phyloP scores from a whole-genome alignment of 2,888 invertebrate species.

The Diploptera punctata region DNA sequence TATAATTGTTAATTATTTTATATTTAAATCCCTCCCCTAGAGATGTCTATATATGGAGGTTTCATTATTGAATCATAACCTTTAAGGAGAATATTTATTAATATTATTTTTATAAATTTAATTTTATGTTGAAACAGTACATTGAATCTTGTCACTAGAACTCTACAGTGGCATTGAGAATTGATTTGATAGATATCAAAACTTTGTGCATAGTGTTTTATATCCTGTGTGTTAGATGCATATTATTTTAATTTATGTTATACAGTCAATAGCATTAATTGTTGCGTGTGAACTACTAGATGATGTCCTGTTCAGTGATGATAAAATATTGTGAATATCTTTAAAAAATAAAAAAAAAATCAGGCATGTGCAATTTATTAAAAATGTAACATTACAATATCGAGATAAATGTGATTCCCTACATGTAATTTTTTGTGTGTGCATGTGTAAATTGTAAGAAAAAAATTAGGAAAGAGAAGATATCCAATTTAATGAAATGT shows the following conservation, averaged over 20 bases:
- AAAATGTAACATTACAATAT: neutral
- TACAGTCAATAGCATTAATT: conserved; percentile 8
- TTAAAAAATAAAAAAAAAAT: neutral
- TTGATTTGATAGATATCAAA: neutral
- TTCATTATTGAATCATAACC: no score
- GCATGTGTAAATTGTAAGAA: conserved; percentile 4
- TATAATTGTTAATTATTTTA: no score
- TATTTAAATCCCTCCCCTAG: no score
- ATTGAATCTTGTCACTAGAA: neutral
- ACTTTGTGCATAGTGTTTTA: neutral
- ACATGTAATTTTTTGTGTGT: conserved; percentile 13
- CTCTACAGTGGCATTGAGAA: neutral
- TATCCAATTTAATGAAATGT: conserved; percentile 23
- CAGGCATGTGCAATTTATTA: conserved; percentile 33
- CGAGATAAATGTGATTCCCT: conserved; percentile 27
- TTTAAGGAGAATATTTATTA: no score
- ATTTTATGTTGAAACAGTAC: no score
- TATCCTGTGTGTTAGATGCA: neutral
- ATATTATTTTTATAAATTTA: no score
- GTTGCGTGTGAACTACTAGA: conserved; percentile 20
- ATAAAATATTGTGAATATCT: neutral
- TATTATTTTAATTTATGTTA: conserved; percentile 12
- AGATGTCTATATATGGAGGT: no score
- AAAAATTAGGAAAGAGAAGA: conserved; percentile 8
- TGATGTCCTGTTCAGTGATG: neutral